Conservation (phyloP, 2,888 invertebrate genomes). For the Leucophora obtusa region DNA sequence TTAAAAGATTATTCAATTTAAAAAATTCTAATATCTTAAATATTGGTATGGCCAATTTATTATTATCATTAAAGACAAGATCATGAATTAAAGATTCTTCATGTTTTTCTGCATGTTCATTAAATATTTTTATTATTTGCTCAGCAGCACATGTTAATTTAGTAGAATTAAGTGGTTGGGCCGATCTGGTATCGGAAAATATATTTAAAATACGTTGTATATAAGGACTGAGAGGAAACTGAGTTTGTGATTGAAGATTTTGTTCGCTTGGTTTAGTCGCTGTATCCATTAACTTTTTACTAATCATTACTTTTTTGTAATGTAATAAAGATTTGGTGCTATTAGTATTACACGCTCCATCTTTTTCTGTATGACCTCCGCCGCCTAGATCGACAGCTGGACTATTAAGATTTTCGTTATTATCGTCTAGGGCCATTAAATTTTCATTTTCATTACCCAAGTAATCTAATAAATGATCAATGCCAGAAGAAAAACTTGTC, state of each 20-base stretch:
- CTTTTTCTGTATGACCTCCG: slow-evolving; percentile 36
- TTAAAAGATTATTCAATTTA: slow-evolving; percentile 76
- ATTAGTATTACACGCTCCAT: slow-evolving; percentile 28
- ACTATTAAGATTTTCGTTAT: background rate
- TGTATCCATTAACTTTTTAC: slow-evolving; percentile 57
- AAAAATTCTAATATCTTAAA: slow-evolving; percentile 73
- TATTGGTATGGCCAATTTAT: slow-evolving; percentile 70
- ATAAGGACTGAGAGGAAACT: slow-evolving; percentile 46
- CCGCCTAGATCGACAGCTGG: background rate
- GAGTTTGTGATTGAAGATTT: background rate
- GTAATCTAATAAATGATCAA: background rate
- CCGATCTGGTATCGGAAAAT: slow-evolving; percentile 48
- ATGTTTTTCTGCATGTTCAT: slow-evolving; percentile 68
- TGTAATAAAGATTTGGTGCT: slow-evolving; percentile 37
- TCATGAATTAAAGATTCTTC: slow-evolving; percentile 75
- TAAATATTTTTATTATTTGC: slow-evolving; percentile 68
- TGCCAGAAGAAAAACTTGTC: slow-evolving; percentile 58
- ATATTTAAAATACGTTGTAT: slow-evolving; percentile 64
- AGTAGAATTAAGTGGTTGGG: background rate
- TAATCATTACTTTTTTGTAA: slow-evolving; percentile 60
- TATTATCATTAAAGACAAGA: slow-evolving; percentile 72
- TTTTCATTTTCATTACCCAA: background rate
- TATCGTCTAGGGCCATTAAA: slow-evolving; percentile 1
- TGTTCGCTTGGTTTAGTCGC: slow-evolving; percentile 64
- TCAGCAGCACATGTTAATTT: slow-evolving; percentile 50